Conservation (phyloP, 2,888 invertebrate species). For the Ophioninae sp. region DNA sequence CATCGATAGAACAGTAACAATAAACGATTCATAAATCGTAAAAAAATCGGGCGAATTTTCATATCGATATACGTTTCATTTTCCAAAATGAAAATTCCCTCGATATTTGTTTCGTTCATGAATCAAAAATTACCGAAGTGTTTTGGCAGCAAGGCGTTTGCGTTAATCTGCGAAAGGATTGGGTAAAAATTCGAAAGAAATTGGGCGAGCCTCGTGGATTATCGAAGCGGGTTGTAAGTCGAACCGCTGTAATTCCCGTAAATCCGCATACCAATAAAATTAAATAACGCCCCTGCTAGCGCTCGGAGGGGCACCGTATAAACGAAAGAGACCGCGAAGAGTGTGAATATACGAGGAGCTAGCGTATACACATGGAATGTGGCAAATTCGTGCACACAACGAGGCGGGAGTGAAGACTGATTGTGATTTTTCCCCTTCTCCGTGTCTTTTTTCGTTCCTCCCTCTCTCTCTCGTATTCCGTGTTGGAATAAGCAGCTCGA, state of each 20-base stretch:
- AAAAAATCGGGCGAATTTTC: not conserved
- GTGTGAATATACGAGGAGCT: not conserved
- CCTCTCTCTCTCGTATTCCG: conserved; percentile 16
- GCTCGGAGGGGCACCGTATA: not conserved
- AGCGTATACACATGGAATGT: not conserved
- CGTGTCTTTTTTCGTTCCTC: conserved; percentile 36
- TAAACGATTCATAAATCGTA: not conserved
- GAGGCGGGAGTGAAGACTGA: conserved; percentile 28
- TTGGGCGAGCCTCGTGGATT: too few relatives aligned
- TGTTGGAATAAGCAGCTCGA: conserved; percentile 19
- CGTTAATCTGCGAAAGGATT: too few relatives aligned
- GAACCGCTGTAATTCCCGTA: not conserved
- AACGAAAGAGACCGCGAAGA: not conserved
- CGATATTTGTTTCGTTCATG: too few relatives aligned
- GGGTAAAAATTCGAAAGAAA: too few relatives aligned
- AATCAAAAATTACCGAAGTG: too few relatives aligned
- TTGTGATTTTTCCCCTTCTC: conserved; percentile 56
- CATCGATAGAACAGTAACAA: too few relatives aligned
- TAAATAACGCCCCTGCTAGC: not conserved
- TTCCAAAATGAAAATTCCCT: too few relatives aligned
- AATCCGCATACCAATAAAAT: not conserved
- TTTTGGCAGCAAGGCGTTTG: too few relatives aligned
- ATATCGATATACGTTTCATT: not conserved
- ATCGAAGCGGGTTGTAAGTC: not conserved
- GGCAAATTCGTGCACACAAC: conserved; percentile 25